Conservation (phyloP, 1,140 invertebrate genomes). For the Drosophila insularis region DNA sequence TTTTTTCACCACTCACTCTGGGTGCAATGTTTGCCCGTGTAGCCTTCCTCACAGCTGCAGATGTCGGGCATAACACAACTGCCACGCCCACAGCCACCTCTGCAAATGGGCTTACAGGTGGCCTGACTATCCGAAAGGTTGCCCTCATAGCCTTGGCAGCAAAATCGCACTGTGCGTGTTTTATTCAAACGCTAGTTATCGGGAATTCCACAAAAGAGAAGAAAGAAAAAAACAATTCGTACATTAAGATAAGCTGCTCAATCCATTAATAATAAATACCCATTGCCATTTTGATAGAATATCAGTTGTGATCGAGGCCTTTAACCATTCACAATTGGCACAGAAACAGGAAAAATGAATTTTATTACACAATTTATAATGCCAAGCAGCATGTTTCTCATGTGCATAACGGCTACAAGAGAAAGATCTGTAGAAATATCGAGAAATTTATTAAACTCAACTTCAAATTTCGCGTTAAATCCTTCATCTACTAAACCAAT, state of each 20-base stretch:
- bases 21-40: conserved; percentile 76
- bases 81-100: conserved; percentile 79
- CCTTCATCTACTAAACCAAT: no score
- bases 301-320: neutral
- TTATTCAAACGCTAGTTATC: conserved; percentile 62
- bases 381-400: neutral
- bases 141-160: conserved; percentile 77
- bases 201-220: conserved; percentile 6
- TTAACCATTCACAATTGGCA: neutral
- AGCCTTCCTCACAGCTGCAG: conserved; percentile 77
- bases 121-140: conserved; percentile 76
- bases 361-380: neutral
- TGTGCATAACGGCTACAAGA: neutral
- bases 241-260: neutral
- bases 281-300: neutral
- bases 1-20: conserved; percentile 59
- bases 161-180: conserved; percentile 77
- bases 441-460: no score
- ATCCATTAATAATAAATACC: neutral
- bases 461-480: no score
- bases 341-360: neutral
- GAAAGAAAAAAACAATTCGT: neutral
- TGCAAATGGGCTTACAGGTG: conserved; percentile 74
- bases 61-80: conserved; percentile 71
- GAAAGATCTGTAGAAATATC: no score